These are phyloP conservation scores for Hyposmocoma kahamanoa DNA, from an alignment of 1,140 invertebrate species.

Conservation along the genomic window DNA sequence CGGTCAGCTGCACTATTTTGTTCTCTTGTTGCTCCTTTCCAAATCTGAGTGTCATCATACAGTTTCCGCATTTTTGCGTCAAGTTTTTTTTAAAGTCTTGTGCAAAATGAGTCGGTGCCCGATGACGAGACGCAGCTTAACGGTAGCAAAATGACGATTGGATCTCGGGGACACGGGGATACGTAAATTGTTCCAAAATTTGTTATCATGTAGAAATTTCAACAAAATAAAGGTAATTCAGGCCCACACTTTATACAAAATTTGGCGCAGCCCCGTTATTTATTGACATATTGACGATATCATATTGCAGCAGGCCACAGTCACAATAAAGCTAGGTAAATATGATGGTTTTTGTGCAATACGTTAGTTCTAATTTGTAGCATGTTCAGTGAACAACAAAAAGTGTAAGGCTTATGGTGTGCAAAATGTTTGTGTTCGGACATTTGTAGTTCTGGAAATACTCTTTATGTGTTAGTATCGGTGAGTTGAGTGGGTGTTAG, in stretches of 20 bases:
- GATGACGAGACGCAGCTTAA: conserved; percentile 13
- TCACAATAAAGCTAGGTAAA: no score
- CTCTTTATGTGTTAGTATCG: conserved; percentile 20
- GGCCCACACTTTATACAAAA: no score
- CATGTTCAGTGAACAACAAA: conserved; percentile 9
- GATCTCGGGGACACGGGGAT: neutral
- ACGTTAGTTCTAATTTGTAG: conserved; percentile 15
- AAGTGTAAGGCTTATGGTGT: conserved; percentile 13
- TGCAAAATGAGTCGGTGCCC: conserved; percentile 31
- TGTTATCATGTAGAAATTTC: neutral
- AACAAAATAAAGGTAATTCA: neutral
- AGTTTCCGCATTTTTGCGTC: conserved; percentile 37
- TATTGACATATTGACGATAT: conserved; percentile 24
- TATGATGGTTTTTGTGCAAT: conserved; percentile 5
- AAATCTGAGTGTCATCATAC: conserved; percentile 45
- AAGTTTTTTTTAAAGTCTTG: conserved; percentile 42
- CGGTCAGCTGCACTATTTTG: conserved; percentile 24
- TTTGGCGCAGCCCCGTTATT: conserved; percentile 11
- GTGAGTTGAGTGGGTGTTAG: conserved; percentile 7
- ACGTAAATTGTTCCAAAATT: neutral
- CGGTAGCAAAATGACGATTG: conserved; percentile 17
- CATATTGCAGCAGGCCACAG: conserved; percentile 4
- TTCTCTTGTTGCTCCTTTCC: conserved; percentile 47
- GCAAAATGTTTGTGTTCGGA: conserved; percentile 14
- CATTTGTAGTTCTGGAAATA: conserved; percentile 39